These are phyloP conservation scores for Enteromius viviparus DNA, from an alignment of 2,797 vertebrate species.

Conservation along the genomic window DNA sequence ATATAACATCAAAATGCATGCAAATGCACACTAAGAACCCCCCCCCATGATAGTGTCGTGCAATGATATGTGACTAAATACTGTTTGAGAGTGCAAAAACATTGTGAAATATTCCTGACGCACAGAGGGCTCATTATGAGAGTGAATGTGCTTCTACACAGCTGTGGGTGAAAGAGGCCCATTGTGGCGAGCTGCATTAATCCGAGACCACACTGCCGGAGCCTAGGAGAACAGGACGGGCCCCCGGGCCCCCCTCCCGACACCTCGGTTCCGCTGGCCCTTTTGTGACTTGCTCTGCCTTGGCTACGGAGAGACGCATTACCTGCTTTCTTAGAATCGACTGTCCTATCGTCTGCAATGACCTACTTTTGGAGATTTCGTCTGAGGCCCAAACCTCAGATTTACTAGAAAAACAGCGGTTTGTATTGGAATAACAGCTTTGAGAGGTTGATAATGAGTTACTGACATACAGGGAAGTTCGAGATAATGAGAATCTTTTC, in stretches of 20 bases:
- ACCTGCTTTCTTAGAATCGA: conserved; percentile 47
- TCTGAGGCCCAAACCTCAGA: neutral
- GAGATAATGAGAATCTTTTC: conserved; percentile 35
- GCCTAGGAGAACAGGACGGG: conserved; percentile 40
- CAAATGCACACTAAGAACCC: conserved; percentile 32
- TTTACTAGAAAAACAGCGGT: conserved; percentile 1
- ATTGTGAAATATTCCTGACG: conserved; percentile 52
- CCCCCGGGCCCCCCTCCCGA: conserved; percentile 32
- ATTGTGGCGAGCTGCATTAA: conserved; percentile 55
- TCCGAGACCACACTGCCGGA: conserved; percentile 51
- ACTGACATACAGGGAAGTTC: neutral
- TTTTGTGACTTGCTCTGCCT: conserved; percentile 19
- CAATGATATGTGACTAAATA: conserved; percentile 50
- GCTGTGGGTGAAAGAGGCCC: conserved; percentile 54
- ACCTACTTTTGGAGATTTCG: conserved; percentile 15
- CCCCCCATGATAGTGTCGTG: conserved; percentile 9
- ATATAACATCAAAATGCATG: conserved; percentile 19
- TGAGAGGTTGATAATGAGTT: conserved; percentile 23
- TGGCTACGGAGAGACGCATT: conserved; percentile 20
- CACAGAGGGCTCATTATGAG: conserved; percentile 55
- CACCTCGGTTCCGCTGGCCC: conserved; percentile 48
- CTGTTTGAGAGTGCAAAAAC: conserved; percentile 51
- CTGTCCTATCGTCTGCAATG: conserved; percentile 29
- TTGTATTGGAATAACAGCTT: neutral
- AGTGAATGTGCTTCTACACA: conserved; percentile 54